Conservation (phyloP, 2,888 invertebrate genomes). For the Bellardia bayeri region DNA sequence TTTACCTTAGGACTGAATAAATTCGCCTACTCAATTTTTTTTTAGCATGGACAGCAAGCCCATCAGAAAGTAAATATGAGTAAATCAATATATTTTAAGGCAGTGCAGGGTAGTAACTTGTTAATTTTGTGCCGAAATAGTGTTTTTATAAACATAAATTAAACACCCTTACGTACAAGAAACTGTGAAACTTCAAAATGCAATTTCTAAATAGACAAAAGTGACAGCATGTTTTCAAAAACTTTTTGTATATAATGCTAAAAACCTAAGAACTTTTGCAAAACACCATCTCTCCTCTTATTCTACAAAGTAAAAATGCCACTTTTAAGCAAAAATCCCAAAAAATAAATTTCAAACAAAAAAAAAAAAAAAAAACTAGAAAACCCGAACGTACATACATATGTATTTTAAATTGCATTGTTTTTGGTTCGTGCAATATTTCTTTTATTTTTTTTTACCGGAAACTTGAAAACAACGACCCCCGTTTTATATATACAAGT, state of each 20-base stretch:
- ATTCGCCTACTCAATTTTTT: too few species aligned
- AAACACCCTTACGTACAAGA: not conserved
- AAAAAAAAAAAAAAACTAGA: not conserved
- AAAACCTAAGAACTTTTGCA: constrained; percentile 34
- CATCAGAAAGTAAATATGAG: too few species aligned
- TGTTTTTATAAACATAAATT: not conserved
- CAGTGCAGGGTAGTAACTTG: too few species aligned
- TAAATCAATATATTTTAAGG: too few species aligned
- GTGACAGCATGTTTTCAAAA: constrained; percentile 23
- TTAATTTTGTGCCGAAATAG: not conserved
- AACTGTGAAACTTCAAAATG: not conserved
- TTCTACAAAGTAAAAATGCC: not conserved
- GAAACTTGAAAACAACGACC: constrained; percentile 65
- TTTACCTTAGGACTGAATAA: too few species aligned
- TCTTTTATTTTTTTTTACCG: constrained; percentile 33
- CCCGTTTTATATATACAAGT: not conserved
- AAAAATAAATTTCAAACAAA: constrained; percentile 1
- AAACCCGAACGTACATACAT: not conserved
- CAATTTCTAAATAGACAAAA: constrained; percentile 26
- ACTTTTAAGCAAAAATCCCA: constrained; percentile 16
- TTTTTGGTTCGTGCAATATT: constrained; percentile 9
- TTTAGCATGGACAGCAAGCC: too few species aligned
- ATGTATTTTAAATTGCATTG: not conserved
- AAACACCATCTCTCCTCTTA: not conserved
- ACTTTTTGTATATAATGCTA: constrained; percentile 19